Base-by-base conservation (phyloP, 2,113 vertebrate species). In the Piaya cayana region DNA sequence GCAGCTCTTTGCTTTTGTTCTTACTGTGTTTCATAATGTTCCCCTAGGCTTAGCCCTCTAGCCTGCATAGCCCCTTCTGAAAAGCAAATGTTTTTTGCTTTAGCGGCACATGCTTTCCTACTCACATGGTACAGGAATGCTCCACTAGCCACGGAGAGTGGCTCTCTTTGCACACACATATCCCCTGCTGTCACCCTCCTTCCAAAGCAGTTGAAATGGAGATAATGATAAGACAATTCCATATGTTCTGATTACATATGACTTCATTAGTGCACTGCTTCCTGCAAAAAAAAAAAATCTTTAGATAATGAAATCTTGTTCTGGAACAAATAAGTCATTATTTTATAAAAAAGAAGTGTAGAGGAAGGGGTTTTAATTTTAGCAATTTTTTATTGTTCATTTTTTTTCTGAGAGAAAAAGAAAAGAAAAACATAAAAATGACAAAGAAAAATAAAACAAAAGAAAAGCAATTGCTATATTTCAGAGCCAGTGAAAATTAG, bases 401-500 rank as follows among this genome's bases (percentile, higher is more conserved):
- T 62, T 82, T 62, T 82, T 87, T 60, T 53, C 69, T 58, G 55
- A 49, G 2, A 71, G 78, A 65, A 89, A 84, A 89, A 87, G 43
- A 75, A 71, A 94, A 85, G 15, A 39, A 64, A 92, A 92, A n/a
- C 2, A 7, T 74, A 36, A 65, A 83, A 90, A 86, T 82, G 13
- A 59, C 58, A 84, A 43, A n/a, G 20, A 76, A 87, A 91, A 93
- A 85, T 81, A 87, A 91, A 92, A 77, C 52, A 93, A 92, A 85
- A 92, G 91, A 92, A 95, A 95, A 94, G 79, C 93, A 95, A 95
- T 92, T 34, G 42, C 86, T 95, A 23, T 97, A 97, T 96, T 97
- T 97, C 95, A 97, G 97, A 97, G 81, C 93, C 92, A 87, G 90
- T 72, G 67, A 97, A 98, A 98, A 98, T 98, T 97, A 98, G 96